phyloP scores from a whole-genome alignment of 2,888 invertebrate species.

The Patella pellucida region DNA sequence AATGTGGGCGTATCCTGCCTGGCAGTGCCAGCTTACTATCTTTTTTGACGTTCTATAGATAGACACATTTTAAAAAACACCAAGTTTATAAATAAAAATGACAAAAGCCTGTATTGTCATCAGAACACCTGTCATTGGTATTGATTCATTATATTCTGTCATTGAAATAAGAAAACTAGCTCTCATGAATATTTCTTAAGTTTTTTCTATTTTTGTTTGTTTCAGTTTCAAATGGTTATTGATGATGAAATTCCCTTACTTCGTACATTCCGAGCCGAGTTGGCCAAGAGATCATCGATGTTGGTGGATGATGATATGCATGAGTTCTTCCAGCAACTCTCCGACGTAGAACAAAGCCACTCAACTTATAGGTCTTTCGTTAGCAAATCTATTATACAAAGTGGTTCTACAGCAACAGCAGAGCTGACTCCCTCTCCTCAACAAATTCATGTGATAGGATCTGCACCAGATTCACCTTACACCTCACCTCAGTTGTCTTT shows the following conservation, averaged over 20 bases:
- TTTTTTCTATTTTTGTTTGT: slow-evolving; percentile 28
- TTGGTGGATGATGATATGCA: slow-evolving; percentile 64
- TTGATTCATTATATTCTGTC: too few relatives aligned
- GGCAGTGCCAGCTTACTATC: too few relatives aligned
- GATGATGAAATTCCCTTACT: slow-evolving; percentile 63
- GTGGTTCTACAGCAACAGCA: slow-evolving; percentile 34
- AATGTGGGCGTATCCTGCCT: too few relatives aligned
- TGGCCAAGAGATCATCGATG: slow-evolving; percentile 71
- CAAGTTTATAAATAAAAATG: too few relatives aligned
- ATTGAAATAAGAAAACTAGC: too few relatives aligned
- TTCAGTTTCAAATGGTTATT: slow-evolving; percentile 63
- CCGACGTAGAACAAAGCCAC: slow-evolving; percentile 4
- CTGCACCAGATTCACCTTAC: slow-evolving; percentile 34
- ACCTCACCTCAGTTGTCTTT: slow-evolving; percentile 10
- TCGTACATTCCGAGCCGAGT: slow-evolving; percentile 85
- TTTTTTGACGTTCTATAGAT: too few relatives aligned
- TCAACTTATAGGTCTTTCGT: slow-evolving; percentile 44
- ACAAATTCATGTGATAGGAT: slow-evolving; percentile 43
- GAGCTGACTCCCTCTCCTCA: slow-evolving; percentile 26
- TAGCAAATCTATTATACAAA: slow-evolving; percentile 40
- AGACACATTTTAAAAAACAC: too few relatives aligned
- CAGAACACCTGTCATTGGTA: too few relatives aligned
- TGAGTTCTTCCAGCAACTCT: slow-evolving; percentile 58
- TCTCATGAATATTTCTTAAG: too few relatives aligned
- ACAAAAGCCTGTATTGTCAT: too few relatives aligned